Percentiles rank a stretch among this genome's conserved stretches.
phyloP scores from a whole-genome alignment of 2,888 invertebrate species.

The Synanthedon tipuliformis region DNA sequence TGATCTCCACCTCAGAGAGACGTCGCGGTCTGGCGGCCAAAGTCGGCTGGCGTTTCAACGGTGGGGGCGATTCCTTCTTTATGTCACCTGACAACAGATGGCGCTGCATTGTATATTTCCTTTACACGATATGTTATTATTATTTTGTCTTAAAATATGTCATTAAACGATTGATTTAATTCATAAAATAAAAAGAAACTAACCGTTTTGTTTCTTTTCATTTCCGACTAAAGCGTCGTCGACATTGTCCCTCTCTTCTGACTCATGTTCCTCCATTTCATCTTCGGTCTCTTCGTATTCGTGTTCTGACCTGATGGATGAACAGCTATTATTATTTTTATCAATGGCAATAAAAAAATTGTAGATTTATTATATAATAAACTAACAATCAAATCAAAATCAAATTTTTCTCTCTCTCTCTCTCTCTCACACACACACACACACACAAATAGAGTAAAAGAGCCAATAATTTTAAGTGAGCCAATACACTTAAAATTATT shows the following conservation, averaged over 20 bases:
- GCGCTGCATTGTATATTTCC: background rate
- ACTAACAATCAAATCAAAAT: no score
- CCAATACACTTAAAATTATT: no score
- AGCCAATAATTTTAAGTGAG: no score
- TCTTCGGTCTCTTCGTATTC: conserved; percentile 77
- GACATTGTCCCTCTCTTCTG: conserved; percentile 70
- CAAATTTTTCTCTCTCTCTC: no score
- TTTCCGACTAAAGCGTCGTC: conserved; percentile 56
- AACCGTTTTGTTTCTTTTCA: conserved; percentile 55
- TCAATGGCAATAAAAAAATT: background rate
- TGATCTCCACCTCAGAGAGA: conserved; percentile 84
- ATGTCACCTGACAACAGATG: conserved; percentile 34
- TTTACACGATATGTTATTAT: background rate
- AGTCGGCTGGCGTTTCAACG: conserved; percentile 27
- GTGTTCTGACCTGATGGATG: conserved; percentile 70
- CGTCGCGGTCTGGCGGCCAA: conserved; percentile 82
- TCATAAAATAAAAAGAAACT: background rate
- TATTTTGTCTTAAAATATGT: background rate
- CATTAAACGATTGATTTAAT: no score
- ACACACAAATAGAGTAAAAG: no score
- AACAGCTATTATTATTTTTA: background rate
- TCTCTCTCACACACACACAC: no score
- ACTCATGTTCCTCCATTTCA: conserved; percentile 76
- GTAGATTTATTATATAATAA: no score
- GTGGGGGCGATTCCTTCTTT: conserved; percentile 26